These are phyloP conservation scores for Stratiomys singularior DNA, from an alignment of 2,888 invertebrate genomes.

Conservation along the genomic window DNA sequence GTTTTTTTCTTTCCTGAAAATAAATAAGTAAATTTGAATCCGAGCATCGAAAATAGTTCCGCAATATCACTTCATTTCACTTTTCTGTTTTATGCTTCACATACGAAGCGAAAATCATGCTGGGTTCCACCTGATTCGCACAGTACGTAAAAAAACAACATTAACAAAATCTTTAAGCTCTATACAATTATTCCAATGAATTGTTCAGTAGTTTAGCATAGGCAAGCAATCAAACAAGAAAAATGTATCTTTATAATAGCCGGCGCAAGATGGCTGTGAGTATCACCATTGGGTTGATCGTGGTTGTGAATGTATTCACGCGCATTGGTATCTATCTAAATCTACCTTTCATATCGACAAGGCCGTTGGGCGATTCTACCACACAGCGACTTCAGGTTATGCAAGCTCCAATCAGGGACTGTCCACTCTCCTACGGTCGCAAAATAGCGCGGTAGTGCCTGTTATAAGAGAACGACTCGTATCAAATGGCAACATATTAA, in stretches of 20 bases:
- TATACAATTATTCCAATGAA: not conserved
- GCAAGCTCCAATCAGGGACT: constrained; percentile 17
- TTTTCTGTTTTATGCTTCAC: not conserved
- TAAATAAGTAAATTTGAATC: not conserved
- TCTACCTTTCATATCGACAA: constrained; percentile 35
- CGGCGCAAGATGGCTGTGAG: not conserved
- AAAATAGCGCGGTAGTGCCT: not conserved
- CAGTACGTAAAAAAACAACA: not conserved
- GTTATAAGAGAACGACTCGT: not conserved
- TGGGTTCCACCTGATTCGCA: constrained; percentile 1
- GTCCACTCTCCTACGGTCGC: constrained; percentile 1
- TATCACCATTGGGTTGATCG: too few species aligned
- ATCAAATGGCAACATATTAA: constrained; percentile 26
- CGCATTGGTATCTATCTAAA: not conserved
- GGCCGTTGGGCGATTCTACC: constrained; percentile 20
- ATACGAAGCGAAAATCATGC: not conserved
- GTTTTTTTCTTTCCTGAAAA: too few species aligned
- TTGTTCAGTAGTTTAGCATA: not conserved
- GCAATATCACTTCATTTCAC: constrained; percentile 19
- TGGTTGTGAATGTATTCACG: not conserved
- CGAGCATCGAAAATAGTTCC: not conserved
- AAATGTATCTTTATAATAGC: not conserved
- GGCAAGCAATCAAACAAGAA: not conserved
- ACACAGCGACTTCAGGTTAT: constrained; percentile 20
- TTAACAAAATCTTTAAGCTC: not conserved